Base-by-base conservation (phyloP, 53 echinoderm and acorn worm species). In the Henricia sp. region DNA sequence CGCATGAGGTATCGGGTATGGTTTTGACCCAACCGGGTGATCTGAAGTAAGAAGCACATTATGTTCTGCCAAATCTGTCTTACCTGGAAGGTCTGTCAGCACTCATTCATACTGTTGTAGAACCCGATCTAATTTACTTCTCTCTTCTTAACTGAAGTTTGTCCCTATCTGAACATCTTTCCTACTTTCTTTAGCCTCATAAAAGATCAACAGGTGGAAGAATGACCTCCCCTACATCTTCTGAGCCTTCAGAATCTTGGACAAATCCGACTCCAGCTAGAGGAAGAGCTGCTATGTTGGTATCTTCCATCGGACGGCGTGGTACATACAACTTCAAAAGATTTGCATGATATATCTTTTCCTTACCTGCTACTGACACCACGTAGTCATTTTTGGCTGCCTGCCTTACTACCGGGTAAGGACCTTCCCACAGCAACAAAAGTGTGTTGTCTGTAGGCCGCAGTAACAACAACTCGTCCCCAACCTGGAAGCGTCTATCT, bases 381-480 rank as follows among this genome's bases (percentile, higher is more conserved):
- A 30, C 57, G 64, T 87, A 86, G 70, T 88, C 88, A 35, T 71
- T 54, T 5, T 20, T 36, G 19, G 56, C 68, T 11, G 52, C 38
- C 41, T 88, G 88, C 42, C 54, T 73, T 3, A 60, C 19, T 8
- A 91, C 50, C 2, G 42, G 38, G 71, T 84, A 92, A 6, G 89
- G 92, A 1, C 89, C 92, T 50, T 89, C 62, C 92, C 92, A 92
- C 43, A 89, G 82, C 82, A 41, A 33, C 9, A 84, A 66, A 3
- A 92, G 44, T 53, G 85, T 90, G 66, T 88, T 92, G 24, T 87
- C 69, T 14, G 88, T 91, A 17, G 91, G 91, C 43, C 56, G 37
- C 20, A 91, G 72, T 30, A 77, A 12, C 17, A 77, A 44, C 3
- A 87, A 70, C 28, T 57, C 70, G 56, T 87, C 88, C 27, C 78